These are phyloP conservation scores for Miichthys miiuy DNA, from an alignment of 2,797 vertebrate genomes.

Conservation along the genomic window DNA sequence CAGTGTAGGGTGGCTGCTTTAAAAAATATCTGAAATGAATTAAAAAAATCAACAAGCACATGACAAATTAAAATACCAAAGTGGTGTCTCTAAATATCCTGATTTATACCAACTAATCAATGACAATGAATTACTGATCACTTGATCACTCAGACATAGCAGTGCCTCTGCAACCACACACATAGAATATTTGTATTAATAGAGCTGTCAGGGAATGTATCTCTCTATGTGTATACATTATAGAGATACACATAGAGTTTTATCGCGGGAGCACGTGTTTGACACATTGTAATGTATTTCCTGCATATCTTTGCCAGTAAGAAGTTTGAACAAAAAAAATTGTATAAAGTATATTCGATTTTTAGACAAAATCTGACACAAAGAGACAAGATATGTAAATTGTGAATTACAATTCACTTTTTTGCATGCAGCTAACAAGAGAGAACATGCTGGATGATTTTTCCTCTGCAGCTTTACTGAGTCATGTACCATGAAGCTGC, in stretches of 20 bases:
- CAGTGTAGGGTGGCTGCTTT: not conserved
- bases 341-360: not conserved
- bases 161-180: not conserved
- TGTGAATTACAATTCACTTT: conserved; percentile 36
- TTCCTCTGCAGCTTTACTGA: conserved; percentile 38
- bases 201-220: conserved; percentile 14
- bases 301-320: not conserved
- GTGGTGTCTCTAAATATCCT: not conserved
- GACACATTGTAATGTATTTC: not conserved
- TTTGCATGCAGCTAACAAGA: conserved; percentile 38
- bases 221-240: not conserved
- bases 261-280: not conserved
- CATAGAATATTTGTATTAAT: not conserved
- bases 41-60: not conserved
- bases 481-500: conserved; percentile 58
- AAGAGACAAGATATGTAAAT: conserved; percentile 8
- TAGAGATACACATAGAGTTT: not conserved
- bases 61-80: not conserved
- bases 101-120: not conserved
- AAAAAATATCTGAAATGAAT: no score
- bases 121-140: not conserved
- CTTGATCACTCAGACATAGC: not conserved
- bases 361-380: not conserved
- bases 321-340: not conserved
- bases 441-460: conserved; percentile 23